Base-by-base conservation (phyloP, 2,113 vertebrate genomes). In the Sylvilagus bachmani region DNA sequence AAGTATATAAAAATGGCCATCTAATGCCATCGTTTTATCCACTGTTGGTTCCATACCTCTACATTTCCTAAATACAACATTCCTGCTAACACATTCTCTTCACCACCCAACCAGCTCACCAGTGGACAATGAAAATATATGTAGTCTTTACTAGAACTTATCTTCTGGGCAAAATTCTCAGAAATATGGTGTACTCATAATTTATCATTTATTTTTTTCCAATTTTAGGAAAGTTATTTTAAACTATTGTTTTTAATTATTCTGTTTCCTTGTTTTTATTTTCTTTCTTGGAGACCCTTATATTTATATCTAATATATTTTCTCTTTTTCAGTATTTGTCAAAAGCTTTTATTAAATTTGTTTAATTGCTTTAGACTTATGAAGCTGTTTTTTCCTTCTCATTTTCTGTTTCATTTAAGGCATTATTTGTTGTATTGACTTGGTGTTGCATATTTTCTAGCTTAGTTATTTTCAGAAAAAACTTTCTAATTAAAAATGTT, bases 401-500 rank as follows among this genome's bases (percentile, higher is more conserved):
- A 13, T 51, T 58, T 74, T 31, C n/a, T 55, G 1, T n/a, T 71
- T 79, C 10, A 64, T 33, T 51, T 36, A 29, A 13, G 33, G 17
- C 17, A 36, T 22, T 51, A 24, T 51, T 80, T 44, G 11, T 89
- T 74, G 11, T 31, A 17, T 70, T 75, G 64, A 27, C 29, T 73
- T 75, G n/a, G 3, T 74, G 11, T 70, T 27, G 17, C 24, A 33
- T 10, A 44, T 1, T 44, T 33, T 70, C 22, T 21, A 10, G 22
- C 51, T 62, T 55, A 58, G 5, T 69, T 53, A 80, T 36, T 61
- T 64, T 67, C 22, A 89, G 38, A 38, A 61, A 51, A 21, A n/a
- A 51, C 29, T 70, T 85, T 85, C 44, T 38, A n/a, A 80, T 94
- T 85, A 44, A 24, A 89, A 85, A 8, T 29, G n/a, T 83, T 90